Conservation (phyloP, 1,140 invertebrate genomes). For the Goniozus legneri region DNA sequence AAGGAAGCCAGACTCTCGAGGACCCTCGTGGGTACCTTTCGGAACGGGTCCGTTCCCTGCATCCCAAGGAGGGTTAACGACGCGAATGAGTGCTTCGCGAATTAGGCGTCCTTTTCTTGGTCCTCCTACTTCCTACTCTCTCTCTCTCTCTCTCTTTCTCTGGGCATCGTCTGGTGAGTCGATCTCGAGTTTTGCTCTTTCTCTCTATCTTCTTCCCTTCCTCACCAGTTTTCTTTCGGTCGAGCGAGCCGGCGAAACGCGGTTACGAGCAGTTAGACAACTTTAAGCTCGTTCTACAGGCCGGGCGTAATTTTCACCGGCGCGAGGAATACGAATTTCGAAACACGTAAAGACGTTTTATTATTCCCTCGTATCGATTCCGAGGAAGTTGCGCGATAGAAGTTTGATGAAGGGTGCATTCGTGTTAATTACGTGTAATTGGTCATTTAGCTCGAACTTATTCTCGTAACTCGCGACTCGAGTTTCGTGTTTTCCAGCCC, state of each 20-base stretch:
- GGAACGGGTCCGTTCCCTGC: constrained; percentile 25
- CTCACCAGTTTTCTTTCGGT: too few relatives aligned
- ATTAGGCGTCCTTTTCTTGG: constrained; percentile 10
- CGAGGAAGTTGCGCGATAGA: background rate
- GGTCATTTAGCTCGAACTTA: constrained; percentile 13
- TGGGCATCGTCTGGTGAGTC: background rate
- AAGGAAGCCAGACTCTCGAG: too few relatives aligned
- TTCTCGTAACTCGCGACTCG: too few relatives aligned
- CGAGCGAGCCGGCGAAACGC: too few relatives aligned
- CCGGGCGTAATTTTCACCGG: too few relatives aligned
- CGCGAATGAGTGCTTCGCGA: constrained; percentile 10
- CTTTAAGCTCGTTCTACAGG: too few relatives aligned
- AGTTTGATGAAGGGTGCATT: too few relatives aligned
- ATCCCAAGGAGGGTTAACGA: constrained; percentile 34
- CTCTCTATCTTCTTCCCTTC: background rate
- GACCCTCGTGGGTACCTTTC: constrained; percentile 30
- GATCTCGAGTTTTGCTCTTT: background rate
- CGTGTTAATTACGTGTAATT: constrained; percentile 27
- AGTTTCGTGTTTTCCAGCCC: too few relatives aligned
- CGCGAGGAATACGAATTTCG: too few relatives aligned
- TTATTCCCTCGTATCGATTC: too few relatives aligned
- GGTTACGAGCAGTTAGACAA: too few relatives aligned
- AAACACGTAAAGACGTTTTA: background rate
- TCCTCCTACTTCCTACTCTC: constrained; percentile 3
- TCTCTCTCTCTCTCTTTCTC: constrained; percentile 1